Evolutionary conservation across 2,113 vertebrate species (phyloP), one percentile per base, ranked within the genome.

Genomic region (Ondatra zibethicus): DNA sequence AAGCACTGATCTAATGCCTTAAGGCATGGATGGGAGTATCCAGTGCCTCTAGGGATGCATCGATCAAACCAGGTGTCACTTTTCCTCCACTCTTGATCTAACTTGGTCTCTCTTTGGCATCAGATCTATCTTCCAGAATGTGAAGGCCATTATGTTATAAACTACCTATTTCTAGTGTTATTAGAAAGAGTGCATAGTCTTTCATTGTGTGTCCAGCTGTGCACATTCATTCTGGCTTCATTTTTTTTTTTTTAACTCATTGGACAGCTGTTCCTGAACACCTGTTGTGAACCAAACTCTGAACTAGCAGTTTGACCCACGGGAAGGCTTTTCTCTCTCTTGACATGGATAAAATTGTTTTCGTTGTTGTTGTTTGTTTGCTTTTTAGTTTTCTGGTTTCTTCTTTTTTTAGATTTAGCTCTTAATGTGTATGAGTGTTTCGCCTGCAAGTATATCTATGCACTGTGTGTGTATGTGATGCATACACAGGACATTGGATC

Each of bases 211-310:
- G 14, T 42, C 86, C 58, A 11, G 3, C 50, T 86, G 19, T 33
- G 36, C 6, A 27, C 25, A 11, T 5, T 76, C 52, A 66, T 72
- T 81, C 42, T 5, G 29, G 19, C 50, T 66, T 84, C 70, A 61
- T 50, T 90, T 96, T 81, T 89, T 47, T 27, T 31, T 91, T 65
- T 90, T 96, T 77, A 58, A 47, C 89, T 87, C 66, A 85, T n/a
- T 88, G 52, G 58, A 1, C 52, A 91, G 61, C 36, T 84, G 31
- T 16, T 91, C 61, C 7, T 42, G 39, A 76, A n/a, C 5, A 8
- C n/a, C 39, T 82, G 77, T 31, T 68, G 66, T 39, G 29, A 42
- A 61, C 25, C 36, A 25, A 5, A 55, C 61, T 23, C 25, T 5
- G 4, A 68, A 4, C 73, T 50, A 14, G 66, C 21, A 31, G 2